Conservation (phyloP, 2,888 invertebrate genomes). For the Ptychoptera contaminata region DNA sequence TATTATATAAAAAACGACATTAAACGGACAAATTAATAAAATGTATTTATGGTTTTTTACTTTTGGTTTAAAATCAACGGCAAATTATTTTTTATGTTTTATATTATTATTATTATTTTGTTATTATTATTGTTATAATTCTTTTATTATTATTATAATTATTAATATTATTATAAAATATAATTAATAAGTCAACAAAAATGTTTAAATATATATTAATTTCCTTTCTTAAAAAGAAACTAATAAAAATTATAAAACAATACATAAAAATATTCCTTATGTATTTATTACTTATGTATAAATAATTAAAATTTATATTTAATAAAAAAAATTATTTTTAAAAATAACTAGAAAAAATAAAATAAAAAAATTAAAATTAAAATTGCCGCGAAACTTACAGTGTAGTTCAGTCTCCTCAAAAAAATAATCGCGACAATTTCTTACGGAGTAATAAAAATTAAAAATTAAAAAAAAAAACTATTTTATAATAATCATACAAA, state of each 20-base stretch:
- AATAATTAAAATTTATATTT: slow-evolving; percentile 7
- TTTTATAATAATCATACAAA: background rate
- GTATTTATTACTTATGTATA: slow-evolving; percentile 2
- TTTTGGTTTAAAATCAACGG: too few relatives aligned
- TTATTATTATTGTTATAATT: too few relatives aligned
- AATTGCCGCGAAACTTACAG: slow-evolving; percentile 10
- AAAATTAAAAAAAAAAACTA: slow-evolving; percentile 2
- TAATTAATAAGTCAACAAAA: too few relatives aligned
- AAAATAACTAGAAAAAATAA: slow-evolving; percentile 5
- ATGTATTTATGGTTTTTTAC: slow-evolving; percentile 31
- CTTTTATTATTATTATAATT: too few relatives aligned
- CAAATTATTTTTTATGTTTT: too few relatives aligned
- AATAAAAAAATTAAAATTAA: slow-evolving; percentile 7
- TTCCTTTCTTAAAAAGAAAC: background rate
- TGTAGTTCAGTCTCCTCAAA: slow-evolving; percentile 14
- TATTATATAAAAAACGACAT: slow-evolving; percentile 3
- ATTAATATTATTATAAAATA: too few relatives aligned
- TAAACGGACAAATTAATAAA: slow-evolving; percentile 1
- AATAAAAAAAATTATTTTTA: slow-evolving; percentile 6
- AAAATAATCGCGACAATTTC: slow-evolving; percentile 6
- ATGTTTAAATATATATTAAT: too few relatives aligned
- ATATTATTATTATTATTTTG: too few relatives aligned
- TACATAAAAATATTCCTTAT: background rate
- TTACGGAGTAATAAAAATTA: slow-evolving; percentile 2
- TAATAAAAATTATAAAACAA: background rate